Conservation (phyloP, 2,797 vertebrate species). For the Acrossocheilus wenchowensis region DNA sequence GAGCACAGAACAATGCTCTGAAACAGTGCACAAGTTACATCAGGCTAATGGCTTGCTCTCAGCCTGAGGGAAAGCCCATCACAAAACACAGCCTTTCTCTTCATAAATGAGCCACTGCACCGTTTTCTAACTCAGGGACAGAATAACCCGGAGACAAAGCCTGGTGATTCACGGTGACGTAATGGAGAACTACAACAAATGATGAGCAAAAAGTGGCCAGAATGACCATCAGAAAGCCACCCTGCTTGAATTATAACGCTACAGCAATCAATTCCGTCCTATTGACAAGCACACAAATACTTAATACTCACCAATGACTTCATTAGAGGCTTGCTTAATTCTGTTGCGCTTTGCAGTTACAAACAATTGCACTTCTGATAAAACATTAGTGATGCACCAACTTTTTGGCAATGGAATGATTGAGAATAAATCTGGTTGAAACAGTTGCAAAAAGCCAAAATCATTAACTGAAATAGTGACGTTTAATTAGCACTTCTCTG, state of each 20-base stretch:
- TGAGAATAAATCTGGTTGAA: neutral
- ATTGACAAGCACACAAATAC: neutral
- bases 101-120: constrained; percentile 9
- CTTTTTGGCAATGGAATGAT: neutral
- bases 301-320: neutral
- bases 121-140: neutral
- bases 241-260: neutral
- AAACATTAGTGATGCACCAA: neutral
- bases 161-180: constrained; percentile 26
- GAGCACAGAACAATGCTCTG: neutral
- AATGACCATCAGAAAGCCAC: constrained; percentile 7
- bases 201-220: neutral
- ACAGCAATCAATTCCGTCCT: neutral
- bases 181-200: constrained; percentile 14
- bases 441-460: too few relatives aligned
- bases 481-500: neutral
- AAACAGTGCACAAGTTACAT: constrained; percentile 45
- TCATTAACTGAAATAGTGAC: neutral
- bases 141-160: constrained; percentile 26
- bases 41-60: constrained; percentile 53
- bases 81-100: constrained; percentile 34
- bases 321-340: neutral
- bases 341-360: neutral
- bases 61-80: constrained; percentile 44
- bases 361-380: constrained; percentile 3